Evolutionary conservation across 2,797 vertebrate genomes (phyloP).

Genomic region (Philypnodon macrostomus): DNA sequence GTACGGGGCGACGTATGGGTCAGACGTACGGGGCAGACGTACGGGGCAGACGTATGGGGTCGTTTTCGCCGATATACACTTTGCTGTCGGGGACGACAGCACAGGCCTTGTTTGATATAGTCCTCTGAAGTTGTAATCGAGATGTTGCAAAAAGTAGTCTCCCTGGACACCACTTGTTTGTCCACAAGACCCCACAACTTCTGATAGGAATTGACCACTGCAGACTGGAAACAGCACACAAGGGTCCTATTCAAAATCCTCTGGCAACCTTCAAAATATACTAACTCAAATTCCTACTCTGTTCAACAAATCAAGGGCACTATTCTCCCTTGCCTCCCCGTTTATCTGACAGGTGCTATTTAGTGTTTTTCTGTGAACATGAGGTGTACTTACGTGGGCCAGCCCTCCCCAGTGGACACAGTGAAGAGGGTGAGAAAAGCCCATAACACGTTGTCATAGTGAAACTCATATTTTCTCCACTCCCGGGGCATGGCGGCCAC

Average conservation of each 20-base stretch:
- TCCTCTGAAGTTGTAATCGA: background rate
- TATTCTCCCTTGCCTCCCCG: background rate
- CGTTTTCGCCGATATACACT: no score
- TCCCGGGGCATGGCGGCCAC: slow-evolving; percentile 87
- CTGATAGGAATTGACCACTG: background rate
- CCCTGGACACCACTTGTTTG: background rate
- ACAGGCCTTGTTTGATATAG: background rate
- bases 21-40: no score
- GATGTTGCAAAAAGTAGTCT: background rate
- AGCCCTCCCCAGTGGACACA: slow-evolving; percentile 94
- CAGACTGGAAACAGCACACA: background rate
- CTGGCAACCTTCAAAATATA: background rate
- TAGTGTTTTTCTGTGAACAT: background rate
- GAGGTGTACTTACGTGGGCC: slow-evolving; percentile 87
- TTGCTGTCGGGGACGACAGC: no score
- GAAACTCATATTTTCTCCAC: slow-evolving; percentile 97
- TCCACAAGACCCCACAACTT: background rate
- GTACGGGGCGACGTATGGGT: no score
- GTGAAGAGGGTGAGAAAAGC: slow-evolving; percentile 95
- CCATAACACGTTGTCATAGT: slow-evolving; percentile 97
- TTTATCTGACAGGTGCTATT: slow-evolving; percentile 1
- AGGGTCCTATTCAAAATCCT: background rate
- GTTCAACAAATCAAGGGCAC: background rate
- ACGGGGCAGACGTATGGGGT: no score
- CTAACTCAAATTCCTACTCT: background rate